phyloP scores from a whole-genome alignment of 2,888 invertebrate species.

The Gandaritis pyraliata region DNA sequence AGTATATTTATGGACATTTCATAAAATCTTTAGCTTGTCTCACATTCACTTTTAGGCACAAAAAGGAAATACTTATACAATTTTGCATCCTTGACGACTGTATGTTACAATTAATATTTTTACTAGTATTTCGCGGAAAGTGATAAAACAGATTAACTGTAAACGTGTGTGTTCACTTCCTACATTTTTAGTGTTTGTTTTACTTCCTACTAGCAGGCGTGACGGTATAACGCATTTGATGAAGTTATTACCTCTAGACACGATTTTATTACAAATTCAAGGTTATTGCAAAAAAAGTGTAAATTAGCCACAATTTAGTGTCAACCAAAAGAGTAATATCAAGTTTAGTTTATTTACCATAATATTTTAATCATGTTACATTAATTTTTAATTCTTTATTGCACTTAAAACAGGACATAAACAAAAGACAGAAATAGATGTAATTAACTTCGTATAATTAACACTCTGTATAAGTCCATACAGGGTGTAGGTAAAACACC shows the following conservation, averaged over 20 bases:
- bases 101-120: neutral
- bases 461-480: too few species aligned
- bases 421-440: too few species aligned
- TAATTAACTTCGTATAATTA: too few species aligned
- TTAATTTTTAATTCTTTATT: too few species aligned
- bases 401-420: too few species aligned
- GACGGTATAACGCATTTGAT: constrained; percentile 8
- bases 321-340: too few species aligned
- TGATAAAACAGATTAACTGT: constrained; percentile 9
- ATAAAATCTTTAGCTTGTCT: neutral
- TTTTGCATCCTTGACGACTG: neutral
- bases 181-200: constrained; percentile 10
- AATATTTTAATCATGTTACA: too few species aligned
- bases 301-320: too few species aligned
- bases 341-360: too few species aligned
- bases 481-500: too few species aligned
- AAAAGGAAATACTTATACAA: neutral
- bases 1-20: too few species aligned
- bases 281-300: too few species aligned
- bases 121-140: constrained; percentile 6
- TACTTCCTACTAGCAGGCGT: constrained; percentile 13
- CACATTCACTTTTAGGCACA: neutral
- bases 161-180: constrained; percentile 17
- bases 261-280: constrained; percentile 2
- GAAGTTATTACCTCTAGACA: constrained; percentile 1